Evolutionary conservation across 2,797 vertebrate species (phyloP), one percentile per base, ranked within the genome.

Genomic region (Megalops cyprinoides): DNA sequence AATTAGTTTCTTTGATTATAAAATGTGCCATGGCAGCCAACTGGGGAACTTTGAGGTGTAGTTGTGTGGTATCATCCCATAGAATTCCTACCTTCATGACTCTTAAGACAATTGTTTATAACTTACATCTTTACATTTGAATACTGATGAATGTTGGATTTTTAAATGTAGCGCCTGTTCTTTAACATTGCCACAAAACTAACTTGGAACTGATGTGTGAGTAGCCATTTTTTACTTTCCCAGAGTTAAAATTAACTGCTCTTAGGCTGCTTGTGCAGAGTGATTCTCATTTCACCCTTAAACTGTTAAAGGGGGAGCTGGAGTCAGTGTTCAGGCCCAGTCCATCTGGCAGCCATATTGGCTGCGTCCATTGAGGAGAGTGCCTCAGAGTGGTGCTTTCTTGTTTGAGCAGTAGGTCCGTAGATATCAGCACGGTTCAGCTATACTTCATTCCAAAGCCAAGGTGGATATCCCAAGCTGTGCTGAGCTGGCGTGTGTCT

Each of bases 281-380:
- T n/a, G 1, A 31, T 42, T 77, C 49, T 77, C 9, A 25, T 23
- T 73, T 37, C 8, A 31, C 48, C 44, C 78, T 62, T 74, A 37
- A 73, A 60, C 37, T 46, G 31, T 12, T 25, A 62, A 44, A 55
- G 46, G 1, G 25, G 79, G 42, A 53, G n/a, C 25, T 82, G 51
- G 49, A 78, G 77, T 14, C 65, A 49, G 39, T 77, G 56, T 82
- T 51, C 58, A 2, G 37, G 48, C 39, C 49, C 15, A 56, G 28
- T 82, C 69, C 80, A 80, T 80, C 80, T 81, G 76, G 74, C 42
- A 51, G 69, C 78, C 81, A 79, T 79, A 79, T 84, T 82, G 58
- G 9, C 31, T 74, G 44, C 46, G 51, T 65, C 42, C 71, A 65
- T 65, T 20, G 9, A 74, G 74, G 7, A 55, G 48, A 67, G 74